Evolutionary conservation across 2,888 invertebrate species (phyloP).

Genomic region (Drosophila trichaetosa): DNA sequence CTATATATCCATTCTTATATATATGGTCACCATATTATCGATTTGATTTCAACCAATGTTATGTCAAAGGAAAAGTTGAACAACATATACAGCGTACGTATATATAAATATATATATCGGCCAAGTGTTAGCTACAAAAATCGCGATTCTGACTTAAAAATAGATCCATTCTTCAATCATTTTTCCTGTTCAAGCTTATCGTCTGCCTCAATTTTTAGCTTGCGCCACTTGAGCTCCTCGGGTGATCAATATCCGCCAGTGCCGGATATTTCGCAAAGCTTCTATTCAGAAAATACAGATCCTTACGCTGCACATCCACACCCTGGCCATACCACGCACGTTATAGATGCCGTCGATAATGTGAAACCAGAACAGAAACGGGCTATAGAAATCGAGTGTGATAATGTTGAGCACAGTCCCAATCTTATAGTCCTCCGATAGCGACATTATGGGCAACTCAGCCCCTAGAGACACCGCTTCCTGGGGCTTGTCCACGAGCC

Average conservation of each 20-base stretch:
- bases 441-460: background rate
- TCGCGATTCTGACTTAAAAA: background rate
- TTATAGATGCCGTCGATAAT: background rate
- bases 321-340: slow-evolving; percentile 10
- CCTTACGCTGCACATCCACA: background rate
- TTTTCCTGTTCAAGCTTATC: background rate
- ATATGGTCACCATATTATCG: no score
- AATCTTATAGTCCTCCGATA: background rate
- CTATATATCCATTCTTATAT: no score
- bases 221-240: slow-evolving; percentile 13
- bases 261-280: slow-evolving; percentile 10
- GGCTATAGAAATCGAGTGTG: slow-evolving; percentile 33
- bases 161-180: background rate
- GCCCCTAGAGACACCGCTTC: background rate
- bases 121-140: background rate
- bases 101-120: background rate
- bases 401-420: background rate
- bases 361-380: slow-evolving; percentile 61
- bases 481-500: slow-evolving; percentile 28
- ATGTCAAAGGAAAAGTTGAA: no score
- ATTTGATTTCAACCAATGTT: no score
- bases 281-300: slow-evolving; percentile 21
- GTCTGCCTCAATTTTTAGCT: background rate
- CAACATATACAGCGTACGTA: no score
- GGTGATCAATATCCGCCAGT: no score